Base-by-base conservation (phyloP, 1,140 invertebrate species). In the Melipona quadrifasciata region DNA sequence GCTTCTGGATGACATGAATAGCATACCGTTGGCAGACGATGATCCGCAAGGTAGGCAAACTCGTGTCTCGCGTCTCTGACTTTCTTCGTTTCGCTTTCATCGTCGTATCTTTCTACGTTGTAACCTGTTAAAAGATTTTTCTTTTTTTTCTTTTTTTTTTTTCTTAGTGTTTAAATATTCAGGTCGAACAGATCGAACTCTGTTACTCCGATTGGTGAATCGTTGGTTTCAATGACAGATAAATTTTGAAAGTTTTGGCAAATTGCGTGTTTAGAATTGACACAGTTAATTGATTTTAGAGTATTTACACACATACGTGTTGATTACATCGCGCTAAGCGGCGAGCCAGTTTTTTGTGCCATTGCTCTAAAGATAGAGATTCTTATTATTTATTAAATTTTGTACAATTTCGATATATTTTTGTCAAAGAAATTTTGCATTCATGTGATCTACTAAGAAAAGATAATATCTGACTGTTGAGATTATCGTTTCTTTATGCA, bases 11-110 rank as follows among this genome's bases (percentile, higher is more conserved):
- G 97, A 98, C 89, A 95, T 96, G 78, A 96, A 96, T 82, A 98
- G 96, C 91, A 98, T 98, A 93, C 98, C 98, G 24, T 93, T 98
- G 79, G 98, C 98, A 76, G 98, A 98, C 92, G 98, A 98, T 91
- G 98, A 98, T 95, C 97, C 98, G 27, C 97, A 98, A 96, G 97
- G 97, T 97, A 94, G 91, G 75, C 19, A 1, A 72, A 53, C 27
- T 61, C 47, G 53, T 16, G 6, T 24, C 4, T 6, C 16, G 19
- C 27, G 24, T 67, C 12, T 80, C 19, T 73, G 47, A 57, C 31
- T 34, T 21, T 74, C 3, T 79, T 84, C 12, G 16, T 19, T 11
- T 74, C 17, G 73, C 65, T 72, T 6, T 31, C 8, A 72, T 71
- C 58, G 64, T 61, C 19, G 21, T 31, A 31, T 4, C 27, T 65